phyloP scores from a whole-genome alignment of 2,113 vertebrate species.

The Nettapus auritus region DNA sequence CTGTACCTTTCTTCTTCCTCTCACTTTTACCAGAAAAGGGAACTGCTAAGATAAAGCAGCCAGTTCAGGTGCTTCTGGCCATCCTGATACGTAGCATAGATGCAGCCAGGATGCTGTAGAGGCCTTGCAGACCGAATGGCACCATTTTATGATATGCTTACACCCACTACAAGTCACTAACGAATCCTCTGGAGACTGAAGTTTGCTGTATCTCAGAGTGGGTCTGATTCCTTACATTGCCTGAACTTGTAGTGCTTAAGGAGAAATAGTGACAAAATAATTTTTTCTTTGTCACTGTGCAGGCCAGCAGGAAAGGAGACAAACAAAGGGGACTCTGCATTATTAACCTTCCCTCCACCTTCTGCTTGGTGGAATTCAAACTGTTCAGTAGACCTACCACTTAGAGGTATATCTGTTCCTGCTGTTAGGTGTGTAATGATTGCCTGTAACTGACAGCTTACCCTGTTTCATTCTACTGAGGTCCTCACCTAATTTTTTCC shows the following conservation, averaged over 20 bases:
- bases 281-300: not conserved
- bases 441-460: not conserved
- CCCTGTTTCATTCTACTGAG: not conserved
- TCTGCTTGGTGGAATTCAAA: not conserved
- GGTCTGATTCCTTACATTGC: not conserved
- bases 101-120: not conserved
- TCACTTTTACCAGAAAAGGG: not conserved
- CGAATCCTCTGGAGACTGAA: not conserved
- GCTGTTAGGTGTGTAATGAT: not conserved
- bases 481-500: not conserved
- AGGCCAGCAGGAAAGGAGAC: not conserved
- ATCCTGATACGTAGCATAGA: rapidly evolving
- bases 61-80: not conserved
- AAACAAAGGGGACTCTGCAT: not conserved
- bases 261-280: not conserved
- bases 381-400: not conserved
- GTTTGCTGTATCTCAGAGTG: not conserved
- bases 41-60: not conserved
- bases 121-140: not conserved
- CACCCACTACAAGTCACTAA: rapidly evolving
- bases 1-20: not conserved
- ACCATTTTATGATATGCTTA: not conserved
- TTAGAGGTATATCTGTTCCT: not conserved
- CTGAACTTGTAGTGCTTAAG: not conserved
- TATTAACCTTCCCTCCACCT: not conserved